Evolutionary conservation across 2,113 vertebrate genomes (phyloP).

Genomic region (Gobio gobio): DNA sequence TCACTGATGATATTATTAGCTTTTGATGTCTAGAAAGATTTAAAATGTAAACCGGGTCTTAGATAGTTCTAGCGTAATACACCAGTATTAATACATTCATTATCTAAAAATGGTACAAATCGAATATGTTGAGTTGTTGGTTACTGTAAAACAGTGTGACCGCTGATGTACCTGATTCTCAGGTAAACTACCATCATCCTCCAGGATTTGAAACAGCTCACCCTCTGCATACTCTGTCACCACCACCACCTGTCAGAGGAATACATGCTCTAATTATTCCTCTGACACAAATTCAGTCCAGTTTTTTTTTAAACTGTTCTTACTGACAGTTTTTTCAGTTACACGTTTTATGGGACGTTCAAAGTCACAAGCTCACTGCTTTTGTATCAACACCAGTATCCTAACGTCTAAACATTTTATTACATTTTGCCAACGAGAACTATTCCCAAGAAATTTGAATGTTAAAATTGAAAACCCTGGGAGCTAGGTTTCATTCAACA

Average conservation of each 20-base stretch:
- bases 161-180: conserved; percentile 83
- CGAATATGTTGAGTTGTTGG: neutral
- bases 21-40: neutral
- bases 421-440: conserved; percentile 44
- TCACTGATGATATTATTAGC: neutral
- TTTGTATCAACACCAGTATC: conserved; percentile 31
- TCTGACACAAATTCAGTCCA: neutral
- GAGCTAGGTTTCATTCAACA: conserved; percentile 38
- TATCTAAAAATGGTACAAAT: neutral
- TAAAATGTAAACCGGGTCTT: neutral
- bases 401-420: conserved; percentile 29
- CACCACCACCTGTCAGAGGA: conserved; percentile 85
- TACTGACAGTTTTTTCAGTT: neutral
- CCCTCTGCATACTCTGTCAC: conserved; percentile 97
- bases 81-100: neutral
- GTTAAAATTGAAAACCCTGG: conserved; percentile 48
- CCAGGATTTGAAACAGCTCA: conserved; percentile 93
- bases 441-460: conserved; percentile 53
- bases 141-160: neutral
- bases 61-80: neutral
- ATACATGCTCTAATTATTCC: conserved; percentile 31
- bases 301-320: neutral
- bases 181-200: conserved; percentile 89
- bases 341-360: neutral
- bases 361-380: conserved; percentile 2